Percentiles rank a stretch among this genome's conserved stretches.
These are phyloP conservation scores for Calameuta idolon DNA, from an alignment of 2,888 invertebrate species.

Conservation along the genomic window DNA sequence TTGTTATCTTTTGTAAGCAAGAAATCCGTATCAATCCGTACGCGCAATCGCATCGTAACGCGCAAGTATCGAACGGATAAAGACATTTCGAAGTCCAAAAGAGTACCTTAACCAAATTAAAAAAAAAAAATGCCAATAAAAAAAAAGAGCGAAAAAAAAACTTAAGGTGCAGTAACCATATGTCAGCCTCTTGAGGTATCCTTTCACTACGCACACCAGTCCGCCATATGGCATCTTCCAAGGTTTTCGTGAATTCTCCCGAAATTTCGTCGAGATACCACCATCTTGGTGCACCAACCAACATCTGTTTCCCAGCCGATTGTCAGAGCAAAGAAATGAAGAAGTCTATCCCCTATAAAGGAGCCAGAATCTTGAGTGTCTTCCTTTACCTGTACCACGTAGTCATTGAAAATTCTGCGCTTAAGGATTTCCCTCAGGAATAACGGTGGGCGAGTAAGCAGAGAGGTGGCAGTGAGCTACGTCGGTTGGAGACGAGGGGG, in stretches of 20 bases:
- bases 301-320: slow-evolving; percentile 49
- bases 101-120: neutral
- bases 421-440: neutral
- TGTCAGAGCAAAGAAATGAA: neutral
- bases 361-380: neutral
- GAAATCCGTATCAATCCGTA: neutral
- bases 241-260: slow-evolving; percentile 29
- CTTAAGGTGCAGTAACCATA: slow-evolving; percentile 24
- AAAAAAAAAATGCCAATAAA: neutral
- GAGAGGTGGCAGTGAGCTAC: neutral
- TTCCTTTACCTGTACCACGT: slow-evolving; percentile 5
- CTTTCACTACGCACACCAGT: slow-evolving; percentile 34
- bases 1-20: neutral
- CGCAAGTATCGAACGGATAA: neutral
- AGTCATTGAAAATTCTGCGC: slow-evolving; percentile 4
- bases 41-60: neutral
- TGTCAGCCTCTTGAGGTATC: slow-evolving; percentile 31
- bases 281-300: slow-evolving; percentile 24
- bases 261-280: slow-evolving; percentile 34
- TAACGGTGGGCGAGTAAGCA: neutral
- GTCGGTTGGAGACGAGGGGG: neutral
- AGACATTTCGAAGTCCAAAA: neutral
- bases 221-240: slow-evolving; percentile 47
- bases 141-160: neutral
- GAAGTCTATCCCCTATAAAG: neutral